A percentile compares a stretch with the other conserved stretches of the same genome.
Evolutionary conservation across 2,113 vertebrate species (phyloP).

Genomic region (Pseudopipra pipra): DNA sequence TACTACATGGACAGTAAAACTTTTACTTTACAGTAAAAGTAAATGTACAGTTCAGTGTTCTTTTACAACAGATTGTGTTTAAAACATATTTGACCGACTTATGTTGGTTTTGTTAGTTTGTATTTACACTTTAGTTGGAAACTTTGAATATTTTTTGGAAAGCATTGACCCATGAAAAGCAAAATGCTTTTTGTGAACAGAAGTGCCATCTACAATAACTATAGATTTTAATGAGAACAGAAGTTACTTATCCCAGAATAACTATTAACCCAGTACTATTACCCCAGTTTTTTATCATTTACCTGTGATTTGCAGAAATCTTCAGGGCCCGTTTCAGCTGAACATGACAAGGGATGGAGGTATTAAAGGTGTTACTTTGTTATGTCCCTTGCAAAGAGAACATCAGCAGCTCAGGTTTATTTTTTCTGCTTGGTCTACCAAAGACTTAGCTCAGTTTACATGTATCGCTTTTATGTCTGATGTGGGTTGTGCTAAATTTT

Average conservation of each 20-base stretch:
- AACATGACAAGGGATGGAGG: background rate
- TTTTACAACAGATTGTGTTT: background rate
- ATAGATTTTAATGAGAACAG: background rate
- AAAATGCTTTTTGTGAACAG: background rate
- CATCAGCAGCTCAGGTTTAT: background rate
- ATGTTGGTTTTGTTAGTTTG: background rate
- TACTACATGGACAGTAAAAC: background rate
- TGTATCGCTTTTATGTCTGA: background rate
- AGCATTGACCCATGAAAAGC: background rate
- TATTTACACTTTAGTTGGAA: background rate
- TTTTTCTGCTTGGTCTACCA: background rate
- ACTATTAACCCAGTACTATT: background rate
- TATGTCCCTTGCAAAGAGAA: background rate
- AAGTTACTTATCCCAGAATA: background rate
- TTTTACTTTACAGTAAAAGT: background rate
- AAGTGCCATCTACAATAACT: background rate
- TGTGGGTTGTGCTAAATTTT: background rate
- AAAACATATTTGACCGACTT: background rate
- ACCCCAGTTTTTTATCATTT: background rate
- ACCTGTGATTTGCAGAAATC: background rate
- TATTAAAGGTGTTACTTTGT: background rate
- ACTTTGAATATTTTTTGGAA: background rate
- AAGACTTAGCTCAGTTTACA: background rate
- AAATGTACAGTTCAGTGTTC: background rate
- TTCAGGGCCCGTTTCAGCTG: background rate